These are phyloP conservation scores for Trissolcus basalis DNA, from an alignment of 1,140 invertebrate genomes.

Conservation along the genomic window DNA sequence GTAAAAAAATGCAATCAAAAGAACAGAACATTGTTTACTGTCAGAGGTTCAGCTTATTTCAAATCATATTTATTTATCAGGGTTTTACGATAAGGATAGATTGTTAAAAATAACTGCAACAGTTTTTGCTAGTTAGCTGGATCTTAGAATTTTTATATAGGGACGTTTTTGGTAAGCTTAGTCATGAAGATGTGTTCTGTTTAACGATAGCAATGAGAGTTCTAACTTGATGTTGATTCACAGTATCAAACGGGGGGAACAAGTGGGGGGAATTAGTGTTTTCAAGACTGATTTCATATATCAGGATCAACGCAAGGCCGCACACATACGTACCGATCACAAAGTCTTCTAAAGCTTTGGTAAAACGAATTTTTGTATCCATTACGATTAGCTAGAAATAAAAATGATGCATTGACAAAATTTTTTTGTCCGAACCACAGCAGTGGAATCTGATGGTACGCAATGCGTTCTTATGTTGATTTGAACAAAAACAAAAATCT, in stretches of 20 bases:
- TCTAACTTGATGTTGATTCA: neutral
- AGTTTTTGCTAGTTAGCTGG: too few species aligned
- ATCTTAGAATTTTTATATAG: too few species aligned
- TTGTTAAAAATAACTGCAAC: too few species aligned
- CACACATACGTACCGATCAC: neutral
- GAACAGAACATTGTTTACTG: neutral
- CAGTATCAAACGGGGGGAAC: too few species aligned
- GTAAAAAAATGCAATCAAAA: constrained; percentile 7
- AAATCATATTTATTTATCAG: neutral
- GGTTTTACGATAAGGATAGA: too few species aligned
- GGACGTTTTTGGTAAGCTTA: too few species aligned
- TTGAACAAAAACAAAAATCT: neutral
- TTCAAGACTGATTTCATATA: constrained; percentile 25
- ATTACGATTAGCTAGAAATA: too few species aligned
- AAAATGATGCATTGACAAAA: too few species aligned
- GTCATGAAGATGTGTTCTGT: neutral
- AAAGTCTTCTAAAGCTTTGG: neutral
- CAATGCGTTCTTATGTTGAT: constrained; percentile 3
- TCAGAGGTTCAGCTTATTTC: neutral
- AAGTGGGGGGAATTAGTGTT: neutral
- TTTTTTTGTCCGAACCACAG: too few species aligned
- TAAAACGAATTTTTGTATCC: neutral
- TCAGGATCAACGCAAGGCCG: constrained; percentile 1
- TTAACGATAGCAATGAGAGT: neutral
- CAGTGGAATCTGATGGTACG: too few species aligned